phyloP scores from a whole-genome alignment of 2,113 vertebrate genomes.

The Centrocercus urophasianus region DNA sequence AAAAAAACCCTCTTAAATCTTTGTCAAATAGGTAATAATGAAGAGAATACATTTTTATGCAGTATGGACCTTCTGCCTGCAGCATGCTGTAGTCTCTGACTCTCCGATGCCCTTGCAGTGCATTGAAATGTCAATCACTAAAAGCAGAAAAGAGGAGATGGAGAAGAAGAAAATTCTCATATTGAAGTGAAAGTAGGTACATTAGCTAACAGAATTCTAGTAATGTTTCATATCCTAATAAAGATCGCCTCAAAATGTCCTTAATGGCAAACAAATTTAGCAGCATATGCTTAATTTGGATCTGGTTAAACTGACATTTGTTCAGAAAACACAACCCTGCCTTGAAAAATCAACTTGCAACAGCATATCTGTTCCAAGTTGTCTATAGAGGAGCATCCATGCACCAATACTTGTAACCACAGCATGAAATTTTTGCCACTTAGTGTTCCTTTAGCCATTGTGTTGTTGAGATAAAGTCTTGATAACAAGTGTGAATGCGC shows the following conservation, averaged over 20 bases:
- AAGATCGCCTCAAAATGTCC: not conserved
- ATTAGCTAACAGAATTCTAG: not conserved
- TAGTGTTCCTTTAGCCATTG: not conserved
- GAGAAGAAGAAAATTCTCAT: conserved; percentile 24
- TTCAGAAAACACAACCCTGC: not conserved
- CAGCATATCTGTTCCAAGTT: not conserved
- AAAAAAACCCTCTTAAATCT: conserved; percentile 63
- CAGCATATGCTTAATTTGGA: not conserved
- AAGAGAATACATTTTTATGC: conserved; percentile 11
- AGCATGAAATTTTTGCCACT: not conserved
- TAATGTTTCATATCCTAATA: not conserved
- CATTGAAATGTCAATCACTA: conserved; percentile 44
- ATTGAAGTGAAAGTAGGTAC: not conserved
- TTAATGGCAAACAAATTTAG: not conserved
- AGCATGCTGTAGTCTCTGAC: not conserved
- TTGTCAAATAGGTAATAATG: conserved; percentile 40
- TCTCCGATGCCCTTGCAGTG: not conserved
- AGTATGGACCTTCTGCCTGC: not conserved
- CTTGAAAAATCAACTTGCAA: not conserved
- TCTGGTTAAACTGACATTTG: not conserved
- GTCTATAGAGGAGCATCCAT: not conserved
- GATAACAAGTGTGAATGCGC: rapidly evolving
- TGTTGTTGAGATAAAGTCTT: too few relatives aligned
- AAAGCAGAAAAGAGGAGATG: not conserved
- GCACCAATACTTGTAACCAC: not conserved